Conservation (phyloP, 2,888 invertebrate genomes). For the Pseudolycoriella hygida region DNA sequence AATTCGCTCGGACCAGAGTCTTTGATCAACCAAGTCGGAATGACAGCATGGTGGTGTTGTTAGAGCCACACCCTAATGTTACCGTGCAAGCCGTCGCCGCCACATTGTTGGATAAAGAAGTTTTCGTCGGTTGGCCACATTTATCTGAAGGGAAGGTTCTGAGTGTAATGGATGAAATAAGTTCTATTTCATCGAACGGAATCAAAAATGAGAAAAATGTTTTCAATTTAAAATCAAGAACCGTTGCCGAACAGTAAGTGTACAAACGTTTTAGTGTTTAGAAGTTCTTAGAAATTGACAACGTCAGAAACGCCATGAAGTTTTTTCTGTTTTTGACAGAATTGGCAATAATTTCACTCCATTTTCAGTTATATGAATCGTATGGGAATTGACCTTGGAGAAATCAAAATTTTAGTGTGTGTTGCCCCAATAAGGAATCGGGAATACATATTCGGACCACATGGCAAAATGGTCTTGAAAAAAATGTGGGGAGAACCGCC, state of each 20-base stretch:
- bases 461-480: constrained; percentile 45
- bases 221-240: constrained; percentile 30
- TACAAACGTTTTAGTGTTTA: too few species aligned
- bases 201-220: constrained; percentile 29
- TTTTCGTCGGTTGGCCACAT: constrained; percentile 88
- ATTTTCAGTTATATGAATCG: constrained; percentile 47
- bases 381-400: constrained; percentile 62
- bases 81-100: constrained; percentile 35
- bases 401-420: constrained; percentile 46
- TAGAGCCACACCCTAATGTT: constrained; percentile 30
- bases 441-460: constrained; percentile 37
- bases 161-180: not conserved
- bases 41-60: constrained; percentile 63
- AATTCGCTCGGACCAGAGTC: constrained; percentile 60
- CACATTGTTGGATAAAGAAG: constrained; percentile 48
- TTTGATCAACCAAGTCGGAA: constrained; percentile 71
- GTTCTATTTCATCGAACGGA: too few species aligned
- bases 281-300: too few species aligned
- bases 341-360: too few species aligned
- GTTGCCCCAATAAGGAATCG: constrained; percentile 55
- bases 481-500: constrained; percentile 51
- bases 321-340: too few species aligned
- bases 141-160: constrained; percentile 62
- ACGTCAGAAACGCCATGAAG: too few species aligned
- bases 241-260: constrained; percentile 39